Percentiles rank a stretch among this genome's conserved stretches.
Conservation (phyloP, 2,888 invertebrate genomes). For the Drosophila cracens region DNA sequence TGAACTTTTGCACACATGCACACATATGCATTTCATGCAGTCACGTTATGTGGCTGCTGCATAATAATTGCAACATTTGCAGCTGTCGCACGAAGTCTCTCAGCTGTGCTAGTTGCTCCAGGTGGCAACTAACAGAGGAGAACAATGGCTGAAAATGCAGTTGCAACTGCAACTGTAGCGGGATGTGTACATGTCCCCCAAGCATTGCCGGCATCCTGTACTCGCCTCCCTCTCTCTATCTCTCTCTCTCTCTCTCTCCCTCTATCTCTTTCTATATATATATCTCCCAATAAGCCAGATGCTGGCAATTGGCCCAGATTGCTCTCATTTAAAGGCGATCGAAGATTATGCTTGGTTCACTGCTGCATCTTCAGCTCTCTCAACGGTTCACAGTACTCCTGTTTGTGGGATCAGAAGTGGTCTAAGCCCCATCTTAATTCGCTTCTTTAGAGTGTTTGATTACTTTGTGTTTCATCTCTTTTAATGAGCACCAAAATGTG, state of each 20-base stretch:
- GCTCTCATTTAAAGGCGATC: conserved; percentile 34
- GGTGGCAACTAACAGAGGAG: conserved; percentile 25
- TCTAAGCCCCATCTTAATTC: neutral
- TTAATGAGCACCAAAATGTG: conserved; percentile 40
- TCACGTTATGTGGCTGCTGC: conserved; percentile 60
- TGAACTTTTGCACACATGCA: conserved; percentile 59
- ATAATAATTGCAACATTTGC: conserved; percentile 78
- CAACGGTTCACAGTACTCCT: neutral
- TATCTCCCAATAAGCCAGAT: conserved; percentile 46
- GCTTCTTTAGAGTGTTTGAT: neutral
- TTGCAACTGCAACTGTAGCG: conserved; percentile 35
- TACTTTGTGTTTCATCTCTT: neutral
- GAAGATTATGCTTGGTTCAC: conserved; percentile 19
- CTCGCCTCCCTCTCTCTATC: neutral
- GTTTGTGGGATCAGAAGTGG: neutral
- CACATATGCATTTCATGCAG: conserved; percentile 19
- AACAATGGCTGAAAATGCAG: conserved; percentile 48
- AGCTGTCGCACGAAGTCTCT: conserved; percentile 39
- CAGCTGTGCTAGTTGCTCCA: conserved; percentile 51
- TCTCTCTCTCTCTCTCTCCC: neutral
- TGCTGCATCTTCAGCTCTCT: neutral
- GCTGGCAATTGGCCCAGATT: conserved; percentile 50
- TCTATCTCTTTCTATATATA: neutral
- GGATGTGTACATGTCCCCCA: conserved; percentile 54
- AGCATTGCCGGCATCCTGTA: conserved; percentile 54